Base-by-base conservation (phyloP, 2,888 invertebrate genomes). In the Andrena minutula region DNA sequence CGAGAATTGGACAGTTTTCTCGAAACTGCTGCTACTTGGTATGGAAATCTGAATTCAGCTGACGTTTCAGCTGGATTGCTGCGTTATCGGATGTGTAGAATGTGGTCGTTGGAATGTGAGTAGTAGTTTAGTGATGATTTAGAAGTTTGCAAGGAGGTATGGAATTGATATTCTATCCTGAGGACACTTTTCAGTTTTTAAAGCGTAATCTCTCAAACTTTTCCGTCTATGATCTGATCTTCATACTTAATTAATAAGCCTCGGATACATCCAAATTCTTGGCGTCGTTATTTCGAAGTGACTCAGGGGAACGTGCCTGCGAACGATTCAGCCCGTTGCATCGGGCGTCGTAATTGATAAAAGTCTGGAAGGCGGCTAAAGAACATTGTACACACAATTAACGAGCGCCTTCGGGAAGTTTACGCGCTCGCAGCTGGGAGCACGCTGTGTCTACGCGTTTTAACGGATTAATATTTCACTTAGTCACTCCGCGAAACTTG, bases 381-480 rank as follows among this genome's bases (percentile, higher is more conserved):
- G 53, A 56, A 26, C 23, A 56, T 26, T 10, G 56, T 56, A 26
- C 56, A 56, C 56, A 26, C 56, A 56, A 56, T 56, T 56, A 56
- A 6, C 16, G 28, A 28, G 28, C 28, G 28, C 28, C 28, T 60
- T 60, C 60, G 28, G 7, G 20, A 60, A 60, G 28, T 60, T 60
- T 28, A n/a, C 26, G 28, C 26, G 60, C 30, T 20, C 60, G 60
- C 28, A 26, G 60, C 28, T 16, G 60, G 8, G 30, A 60, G 28
- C 28, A 30, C 60, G 16, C 60, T 16, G 30, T 28, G 26, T 58
- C 58, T 12, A 20, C n/a, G 60, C 68, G 51, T 41, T 64, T 64
- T 28, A 68, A 68, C 68, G 51, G 16, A 68, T 68, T 68, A 68
- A 68, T 68, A 53, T 51, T 68, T 68, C 30, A 51, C 32, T 30